phyloP scores from a whole-genome alignment of 2,113 vertebrate species.

The Dicentrarchus labrax region DNA sequence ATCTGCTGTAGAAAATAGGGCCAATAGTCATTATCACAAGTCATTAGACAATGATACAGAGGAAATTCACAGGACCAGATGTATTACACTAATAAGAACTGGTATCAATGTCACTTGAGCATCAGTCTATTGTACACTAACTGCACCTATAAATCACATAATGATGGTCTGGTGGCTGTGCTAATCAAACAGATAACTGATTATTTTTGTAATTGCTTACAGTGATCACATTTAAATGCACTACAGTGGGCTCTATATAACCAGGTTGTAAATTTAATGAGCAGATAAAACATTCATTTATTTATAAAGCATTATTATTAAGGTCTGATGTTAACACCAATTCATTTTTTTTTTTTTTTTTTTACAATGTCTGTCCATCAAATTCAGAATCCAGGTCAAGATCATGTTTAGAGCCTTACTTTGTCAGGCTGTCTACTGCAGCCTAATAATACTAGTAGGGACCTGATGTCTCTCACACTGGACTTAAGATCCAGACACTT shows the following conservation, averaged over 20 bases:
- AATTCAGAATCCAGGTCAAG: no score
- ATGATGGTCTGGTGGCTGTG: constrained; percentile 14
- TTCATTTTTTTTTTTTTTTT: no score
- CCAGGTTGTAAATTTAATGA: background rate
- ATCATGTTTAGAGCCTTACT: no score
- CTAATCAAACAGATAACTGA: constrained; percentile 31
- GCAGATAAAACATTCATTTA: background rate
- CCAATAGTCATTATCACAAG: constrained; percentile 53
- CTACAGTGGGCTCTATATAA: background rate
- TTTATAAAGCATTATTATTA: no score
- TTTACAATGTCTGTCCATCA: no score
- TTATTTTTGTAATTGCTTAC: background rate
- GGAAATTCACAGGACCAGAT: constrained; percentile 31
- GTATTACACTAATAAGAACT: constrained; percentile 33
- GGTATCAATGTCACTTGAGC: constrained; percentile 17
- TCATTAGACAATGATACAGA: constrained; percentile 49
- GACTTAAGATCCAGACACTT: no score
- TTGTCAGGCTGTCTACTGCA: no score
- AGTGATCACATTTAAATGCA: background rate
- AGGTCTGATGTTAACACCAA: no score
- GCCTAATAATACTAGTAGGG: no score
- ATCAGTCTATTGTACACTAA: constrained; percentile 10
- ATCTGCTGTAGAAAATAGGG: constrained; percentile 48
- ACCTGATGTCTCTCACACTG: no score
- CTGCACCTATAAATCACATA: constrained; percentile 6